Percentiles rank a stretch among this genome's conserved stretches.
Conservation (phyloP, 2,888 invertebrate genomes). For the Itoplectis maculator region DNA sequence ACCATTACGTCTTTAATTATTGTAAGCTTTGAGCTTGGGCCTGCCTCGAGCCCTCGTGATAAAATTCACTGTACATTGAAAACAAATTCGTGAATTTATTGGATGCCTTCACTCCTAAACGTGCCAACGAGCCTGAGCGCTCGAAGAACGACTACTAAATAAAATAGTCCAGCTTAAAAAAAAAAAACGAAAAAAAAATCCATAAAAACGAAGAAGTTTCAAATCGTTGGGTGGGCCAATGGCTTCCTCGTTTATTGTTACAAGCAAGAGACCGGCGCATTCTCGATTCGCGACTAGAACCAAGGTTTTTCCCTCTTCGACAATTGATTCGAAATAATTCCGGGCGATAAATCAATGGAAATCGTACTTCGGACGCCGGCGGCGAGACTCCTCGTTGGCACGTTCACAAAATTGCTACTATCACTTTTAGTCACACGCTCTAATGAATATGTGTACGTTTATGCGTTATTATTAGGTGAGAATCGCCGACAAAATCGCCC, state of each 20-base stretch:
- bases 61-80: slow-evolving; percentile 56
- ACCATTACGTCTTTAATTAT: slow-evolving; percentile 75
- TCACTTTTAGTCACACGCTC: slow-evolving; percentile 36
- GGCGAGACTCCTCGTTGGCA: slow-evolving; percentile 26
- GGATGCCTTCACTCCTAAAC: slow-evolving; percentile 39
- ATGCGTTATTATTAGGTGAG: slow-evolving; percentile 11
- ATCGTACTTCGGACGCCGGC: slow-evolving; percentile 8
- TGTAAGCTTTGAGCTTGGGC: slow-evolving; percentile 82
- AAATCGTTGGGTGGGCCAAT: background rate
- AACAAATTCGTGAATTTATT: slow-evolving; percentile 27
- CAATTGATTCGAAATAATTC: slow-evolving; percentile 15
- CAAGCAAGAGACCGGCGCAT: slow-evolving; percentile 47
- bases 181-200: slow-evolving; percentile 2
- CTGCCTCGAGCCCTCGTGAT: slow-evolving; percentile 68
- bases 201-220: background rate
- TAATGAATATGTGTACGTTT: slow-evolving; percentile 22
- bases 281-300: slow-evolving; percentile 72
- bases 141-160: background rate
- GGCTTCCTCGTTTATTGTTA: background rate
- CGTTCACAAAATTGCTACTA: slow-evolving; percentile 41
- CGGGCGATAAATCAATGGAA: background rate
- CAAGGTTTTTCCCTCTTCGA: slow-evolving; percentile 12
- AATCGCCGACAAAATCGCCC: slow-evolving; percentile 17
- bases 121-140: slow-evolving; percentile 36
- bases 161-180: background rate